Base-by-base conservation (phyloP, 2,113 vertebrate genomes). In the Otus sunia region DNA sequence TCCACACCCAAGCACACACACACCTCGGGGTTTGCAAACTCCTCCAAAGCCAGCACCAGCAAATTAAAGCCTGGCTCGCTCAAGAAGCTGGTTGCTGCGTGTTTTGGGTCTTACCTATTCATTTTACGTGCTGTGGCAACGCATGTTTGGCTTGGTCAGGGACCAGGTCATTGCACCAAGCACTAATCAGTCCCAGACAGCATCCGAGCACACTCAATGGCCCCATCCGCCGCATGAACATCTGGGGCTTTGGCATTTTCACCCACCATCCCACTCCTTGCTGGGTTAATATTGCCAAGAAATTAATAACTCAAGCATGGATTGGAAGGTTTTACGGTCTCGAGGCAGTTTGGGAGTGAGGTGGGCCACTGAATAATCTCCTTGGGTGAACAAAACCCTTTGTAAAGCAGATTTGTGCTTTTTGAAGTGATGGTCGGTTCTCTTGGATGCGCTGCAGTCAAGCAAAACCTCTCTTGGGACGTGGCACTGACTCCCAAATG, bases 221-320 rank as follows among this genome's bases (percentile, higher is more conserved):
- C 15, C 29, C 34, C 68, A 5, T 8, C 56, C 55, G 39, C 80
- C 19, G 8, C 21, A 15, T 1, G 0, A 5, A 16, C 34, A 26
- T 0, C 60, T 12, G 59, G 20, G 23, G 25, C 30, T 63, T 29
- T 8, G 36, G 60, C 5, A 3, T 20, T 34, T 39, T 34, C 59
- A 45, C 32, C 32, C 6, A 2, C n/a, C 26, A 8, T 5, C 43
- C 58, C 26, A 17, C 8, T n/a, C 53, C 45, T 64, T 16, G 34
- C 66, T 11, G 15, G 20, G 45, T 1, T 0, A 26, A 25, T 58
- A n/a, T 12, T 17, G 43, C 56, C 63, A n/a, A 39, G 16, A 27
- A 49, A 39, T 3, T 0, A 34, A 29, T 29, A 60, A 27, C 27
- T n/a, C 1, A 0, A 36, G 41, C 49, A 26, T 0, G 0, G 21